Evolutionary conservation across 2,888 invertebrate species (phyloP), one percentile per base, ranked within the genome.

Genomic region (Ecliptopera silaceata): DNA sequence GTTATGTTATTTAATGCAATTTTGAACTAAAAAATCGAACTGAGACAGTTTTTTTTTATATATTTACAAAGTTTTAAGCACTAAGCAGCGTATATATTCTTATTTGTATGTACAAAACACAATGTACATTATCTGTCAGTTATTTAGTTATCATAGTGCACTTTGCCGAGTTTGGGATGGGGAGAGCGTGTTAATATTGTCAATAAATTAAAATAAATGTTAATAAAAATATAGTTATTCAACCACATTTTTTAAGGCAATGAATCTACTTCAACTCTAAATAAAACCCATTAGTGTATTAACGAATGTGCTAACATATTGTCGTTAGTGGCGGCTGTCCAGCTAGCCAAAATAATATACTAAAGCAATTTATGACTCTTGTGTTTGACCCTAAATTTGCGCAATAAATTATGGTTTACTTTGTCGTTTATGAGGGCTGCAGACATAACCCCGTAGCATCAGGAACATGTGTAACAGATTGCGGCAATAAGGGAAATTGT

Each of bases 401-500:
- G 82, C 83, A 79, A 88, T 90, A 90, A 88, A 88, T 89, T 85
- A 88, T 86, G 84, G 87, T 90, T 90, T 89, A 89, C 88, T 90
- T 88, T 89, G 89, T 89, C 89, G 90, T 90, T 90, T 89, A 90
- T 90, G 89, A 88, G 87, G 82, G 84, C 77, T 80, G 82, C 84
- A 87, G 88, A 84, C 87, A 83, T 87, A 84, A 84, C 86, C 85
- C 77, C 72, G 78, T 71, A 80, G 48, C 46, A 53, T 47, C 51
- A 57, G 56, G 52, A 57, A 79, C 89, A 89, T 85, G 86, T 89
- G 90, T 88, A 84, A 84, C 89, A 87, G 89, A 90, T 90, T 91
- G 86, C 85, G 77, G 89, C 88, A 88, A 90, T 91, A 91, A 89
- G 88, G 88, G 83, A 88, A 87, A 90, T 90, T 91, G 90, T 91